Evolutionary conservation across 1,140 invertebrate genomes (phyloP).

Genomic region (Lysiphlebus fabarum): DNA sequence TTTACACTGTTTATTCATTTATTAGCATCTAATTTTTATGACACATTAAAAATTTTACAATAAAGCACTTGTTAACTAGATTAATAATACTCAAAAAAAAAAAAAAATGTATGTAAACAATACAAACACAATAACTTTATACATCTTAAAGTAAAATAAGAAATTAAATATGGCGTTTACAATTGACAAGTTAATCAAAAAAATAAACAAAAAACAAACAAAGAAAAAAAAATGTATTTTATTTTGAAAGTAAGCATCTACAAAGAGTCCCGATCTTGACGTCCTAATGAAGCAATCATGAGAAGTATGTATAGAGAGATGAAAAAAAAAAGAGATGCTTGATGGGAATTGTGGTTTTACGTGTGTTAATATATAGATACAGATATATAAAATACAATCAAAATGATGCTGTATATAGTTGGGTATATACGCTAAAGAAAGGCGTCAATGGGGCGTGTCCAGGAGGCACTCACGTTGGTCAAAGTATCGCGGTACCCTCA

Average conservation of each 20-base stretch:
- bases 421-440: constrained; percentile 9
- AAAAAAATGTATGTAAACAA: no score
- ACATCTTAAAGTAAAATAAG: no score
- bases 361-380: neutral
- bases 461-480: constrained; percentile 16
- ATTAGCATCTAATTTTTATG: no score
- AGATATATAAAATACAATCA: neutral
- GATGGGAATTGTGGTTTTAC: neutral
- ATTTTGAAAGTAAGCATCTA: neutral
- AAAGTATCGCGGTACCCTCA: constrained; percentile 1
- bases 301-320: neutral
- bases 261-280: constrained; percentile 13
- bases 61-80: no score
- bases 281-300: constrained; percentile 32
- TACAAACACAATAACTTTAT: no score
- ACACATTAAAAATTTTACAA: no score
- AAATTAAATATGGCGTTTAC: no score
- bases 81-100: no score
- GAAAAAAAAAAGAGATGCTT: neutral
- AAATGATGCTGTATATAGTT: neutral
- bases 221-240: neutral
- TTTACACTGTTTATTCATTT: no score
- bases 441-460: constrained; percentile 30
- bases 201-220: neutral
- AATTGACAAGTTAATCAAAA: no score